Evolutionary conservation across 2,113 vertebrate species (phyloP), one percentile per base, ranked within the genome.

Genomic region (Xenopus laevis): DNA sequence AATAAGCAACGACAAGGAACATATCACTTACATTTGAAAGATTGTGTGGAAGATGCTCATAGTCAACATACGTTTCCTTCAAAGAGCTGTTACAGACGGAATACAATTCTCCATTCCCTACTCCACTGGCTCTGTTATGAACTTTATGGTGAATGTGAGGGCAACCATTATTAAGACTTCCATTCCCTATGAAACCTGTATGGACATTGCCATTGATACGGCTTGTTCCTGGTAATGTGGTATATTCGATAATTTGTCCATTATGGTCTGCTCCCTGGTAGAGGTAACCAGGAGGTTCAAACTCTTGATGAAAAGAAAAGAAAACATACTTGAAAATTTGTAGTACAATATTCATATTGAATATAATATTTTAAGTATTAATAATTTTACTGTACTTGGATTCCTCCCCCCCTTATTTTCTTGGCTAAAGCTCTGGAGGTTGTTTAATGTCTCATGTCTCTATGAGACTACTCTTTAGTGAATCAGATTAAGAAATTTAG

Each of bases 211-310:
- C 92, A 0, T 90, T 95, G 72, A 94, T 81, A 2, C 72, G 87
- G 71, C 85, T 87, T 0, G 88, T 78, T 69, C 93, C 91, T 0
- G 95, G 84, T 18, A 96, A 71, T 0, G 93, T 83, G 1, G 93
- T 81, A 72, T 95, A 98, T 66, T 99, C 96, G 0, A 95, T 79
- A 69, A 97, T 83, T 8, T 94, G 92, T 68, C 95, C 92, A 0
- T 75, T 93, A 81, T 96, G 78, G 30, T 97, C 95, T 0, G 93
- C 83, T 0, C 93, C 89, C 83, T 94, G 95, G 82, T 89, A 98
- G 58, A 96, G 89, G 58, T 97, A 98, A 21, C 95, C 89, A 0
- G 95, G 94, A 50, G 95, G 92, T 82, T 98, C 93, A 0, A 94
- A 97, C 17, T 98, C 96, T 98, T 77, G 12, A 78, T 46, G 47